phyloP scores from a whole-genome alignment of 1,140 invertebrate species.

The Euwallacea fornicatus region DNA sequence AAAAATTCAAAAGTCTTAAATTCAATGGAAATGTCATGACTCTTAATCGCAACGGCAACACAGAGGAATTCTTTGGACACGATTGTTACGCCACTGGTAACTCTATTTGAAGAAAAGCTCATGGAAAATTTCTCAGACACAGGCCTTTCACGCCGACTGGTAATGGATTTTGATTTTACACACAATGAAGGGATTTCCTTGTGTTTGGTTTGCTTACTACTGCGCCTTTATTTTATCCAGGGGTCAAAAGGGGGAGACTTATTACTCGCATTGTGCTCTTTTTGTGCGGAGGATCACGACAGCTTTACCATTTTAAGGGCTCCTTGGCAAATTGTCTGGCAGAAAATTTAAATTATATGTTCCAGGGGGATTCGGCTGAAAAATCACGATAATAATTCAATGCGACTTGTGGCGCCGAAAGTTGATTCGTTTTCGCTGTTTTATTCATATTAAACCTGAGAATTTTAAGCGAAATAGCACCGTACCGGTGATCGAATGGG shows the following conservation, averaged over 20 bases:
- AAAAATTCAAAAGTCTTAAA: no score
- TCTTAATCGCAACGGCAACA: no score
- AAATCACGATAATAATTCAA: neutral
- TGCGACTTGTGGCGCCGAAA: neutral
- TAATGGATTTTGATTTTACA: constrained; percentile 53
- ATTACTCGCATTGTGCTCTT: constrained; percentile 3
- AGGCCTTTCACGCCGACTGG: constrained; percentile 39
- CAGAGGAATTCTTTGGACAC: no score
- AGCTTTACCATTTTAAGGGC: no score
- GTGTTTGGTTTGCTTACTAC: constrained; percentile 44
- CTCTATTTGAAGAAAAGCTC: constrained; percentile 48
- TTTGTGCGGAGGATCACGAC: neutral
- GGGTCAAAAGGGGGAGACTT: neutral
- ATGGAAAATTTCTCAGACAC: constrained; percentile 43
- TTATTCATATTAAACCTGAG: no score
- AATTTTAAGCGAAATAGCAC: neutral
- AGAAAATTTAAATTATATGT: constrained; percentile 1
- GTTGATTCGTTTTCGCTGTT: neutral
- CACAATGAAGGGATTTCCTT: constrained; percentile 48
- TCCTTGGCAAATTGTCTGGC: neutral
- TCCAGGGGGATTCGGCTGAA: neutral
- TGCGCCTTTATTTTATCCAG: constrained; percentile 40
- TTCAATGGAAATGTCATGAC: no score
- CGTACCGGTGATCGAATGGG: neutral
- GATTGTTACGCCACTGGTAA: constrained; percentile 10